Percentiles rank a stretch among this genome's conserved stretches.
These are phyloP conservation scores for Xylota segnis DNA, from an alignment of 2,888 invertebrate genomes.

Conservation along the genomic window DNA sequence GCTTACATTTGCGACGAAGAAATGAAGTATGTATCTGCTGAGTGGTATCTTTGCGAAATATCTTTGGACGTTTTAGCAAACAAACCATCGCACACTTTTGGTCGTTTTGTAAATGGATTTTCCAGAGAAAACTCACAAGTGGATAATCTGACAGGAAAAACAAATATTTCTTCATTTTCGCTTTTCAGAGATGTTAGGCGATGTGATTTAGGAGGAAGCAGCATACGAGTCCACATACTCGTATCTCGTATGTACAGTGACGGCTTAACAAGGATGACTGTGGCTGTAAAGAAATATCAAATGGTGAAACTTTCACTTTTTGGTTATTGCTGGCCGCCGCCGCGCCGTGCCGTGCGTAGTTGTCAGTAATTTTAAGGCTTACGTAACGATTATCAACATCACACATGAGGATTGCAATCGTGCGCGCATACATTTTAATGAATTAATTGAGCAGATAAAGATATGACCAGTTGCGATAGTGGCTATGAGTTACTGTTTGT, in stretches of 20 bases:
- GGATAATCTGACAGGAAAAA: slow-evolving; percentile 39
- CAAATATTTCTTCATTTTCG: slow-evolving; percentile 48
- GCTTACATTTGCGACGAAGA: neutral
- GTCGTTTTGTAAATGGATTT: slow-evolving; percentile 46
- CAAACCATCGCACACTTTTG: slow-evolving; percentile 17
- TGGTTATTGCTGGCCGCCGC: neutral
- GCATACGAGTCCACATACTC: neutral
- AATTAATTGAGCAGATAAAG: slow-evolving; percentile 41
- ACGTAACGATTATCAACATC: slow-evolving; percentile 42
- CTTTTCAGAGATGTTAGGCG: slow-evolving; percentile 9
- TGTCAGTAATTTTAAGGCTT: slow-evolving; percentile 32
- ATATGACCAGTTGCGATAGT: slow-evolving; percentile 12
- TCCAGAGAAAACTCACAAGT: slow-evolving; percentile 47
- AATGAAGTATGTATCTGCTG: slow-evolving; percentile 28
- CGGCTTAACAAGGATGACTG: slow-evolving; percentile 36
- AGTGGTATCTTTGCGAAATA: slow-evolving; percentile 37
- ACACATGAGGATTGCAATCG: slow-evolving; percentile 28
- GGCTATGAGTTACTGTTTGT: slow-evolving; percentile 9
- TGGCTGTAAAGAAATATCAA: slow-evolving; percentile 41
- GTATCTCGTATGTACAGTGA: neutral
- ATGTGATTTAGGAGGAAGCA: slow-evolving; percentile 25
- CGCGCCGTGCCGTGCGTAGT: no score
- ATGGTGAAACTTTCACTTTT: slow-evolving; percentile 68
- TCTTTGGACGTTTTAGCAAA: slow-evolving; percentile 36
- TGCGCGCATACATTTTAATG: slow-evolving; percentile 47